Evolutionary conservation across 64 coral and sea anemone species (phyloP).

Genomic region (Montipora capricornis): DNA sequence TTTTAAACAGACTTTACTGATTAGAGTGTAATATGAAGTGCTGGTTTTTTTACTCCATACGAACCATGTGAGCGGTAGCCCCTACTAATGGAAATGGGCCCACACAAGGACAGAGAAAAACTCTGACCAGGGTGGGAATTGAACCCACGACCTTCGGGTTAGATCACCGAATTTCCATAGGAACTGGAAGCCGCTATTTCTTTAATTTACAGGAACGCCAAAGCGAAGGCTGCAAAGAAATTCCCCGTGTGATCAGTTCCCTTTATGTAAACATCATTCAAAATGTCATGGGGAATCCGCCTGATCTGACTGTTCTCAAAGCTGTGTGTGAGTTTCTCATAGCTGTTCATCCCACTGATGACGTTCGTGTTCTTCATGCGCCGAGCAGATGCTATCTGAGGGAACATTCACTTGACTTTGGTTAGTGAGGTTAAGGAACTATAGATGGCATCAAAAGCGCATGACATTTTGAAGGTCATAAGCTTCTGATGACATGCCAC

Average conservation of each 20-base stretch:
- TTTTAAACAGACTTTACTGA: no score
- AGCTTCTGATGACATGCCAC: no score
- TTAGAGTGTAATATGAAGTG: no score
- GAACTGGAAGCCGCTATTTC: not conserved
- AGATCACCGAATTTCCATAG: no score
- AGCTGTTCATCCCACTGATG: constrained; percentile 87
- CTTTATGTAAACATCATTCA: constrained; percentile 94
- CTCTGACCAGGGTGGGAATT: no score
- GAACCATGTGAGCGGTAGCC: no score
- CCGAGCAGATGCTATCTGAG: constrained; percentile 86
- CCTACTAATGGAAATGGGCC: no score
- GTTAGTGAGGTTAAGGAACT: constrained; percentile 15
- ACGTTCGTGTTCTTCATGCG: constrained; percentile 75
- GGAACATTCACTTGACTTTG: constrained; percentile 66
- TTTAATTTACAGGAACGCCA: constrained; percentile 76
- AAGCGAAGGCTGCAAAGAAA: constrained; percentile 69
- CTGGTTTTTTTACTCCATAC: no score
- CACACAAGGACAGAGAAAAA: no score
- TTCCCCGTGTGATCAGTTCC: constrained; percentile 78
- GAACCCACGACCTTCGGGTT: no score
- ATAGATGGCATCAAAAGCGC: no score
- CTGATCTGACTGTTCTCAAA: constrained; percentile 87
- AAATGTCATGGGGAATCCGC: constrained; percentile 82
- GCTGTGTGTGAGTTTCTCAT: constrained; percentile 95
- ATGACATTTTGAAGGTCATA: not conserved